phyloP scores from a whole-genome alignment of 2,113 vertebrate genomes.

The Mystacornis crossleyi region DNA sequence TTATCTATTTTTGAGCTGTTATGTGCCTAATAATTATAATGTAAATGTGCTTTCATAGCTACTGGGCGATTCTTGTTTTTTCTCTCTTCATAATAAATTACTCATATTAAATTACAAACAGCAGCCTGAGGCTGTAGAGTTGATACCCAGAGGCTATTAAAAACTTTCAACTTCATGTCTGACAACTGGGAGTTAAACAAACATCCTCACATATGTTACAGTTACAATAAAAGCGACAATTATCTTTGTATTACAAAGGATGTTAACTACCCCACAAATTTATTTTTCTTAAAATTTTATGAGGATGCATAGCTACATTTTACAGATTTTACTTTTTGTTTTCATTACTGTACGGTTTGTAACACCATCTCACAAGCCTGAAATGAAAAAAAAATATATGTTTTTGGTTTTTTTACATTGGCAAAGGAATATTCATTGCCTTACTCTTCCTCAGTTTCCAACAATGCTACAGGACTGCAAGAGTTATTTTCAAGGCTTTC shows the following conservation, averaged over 20 bases:
- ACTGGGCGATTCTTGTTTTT: slow-evolving; percentile 64
- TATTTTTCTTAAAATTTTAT: slow-evolving; percentile 40
- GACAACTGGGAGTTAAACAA: slow-evolving; percentile 52
- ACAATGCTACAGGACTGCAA: not conserved
- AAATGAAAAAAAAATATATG: not conserved
- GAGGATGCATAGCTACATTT: not conserved
- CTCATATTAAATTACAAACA: slow-evolving; percentile 66
- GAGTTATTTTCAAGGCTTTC: not conserved
- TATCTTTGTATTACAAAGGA: slow-evolving; percentile 15
- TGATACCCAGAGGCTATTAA: slow-evolving; percentile 63
- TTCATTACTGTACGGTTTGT: not conserved
- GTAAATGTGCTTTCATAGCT: slow-evolving; percentile 61
- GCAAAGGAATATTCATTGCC: not conserved
- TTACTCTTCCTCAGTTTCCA: not conserved
- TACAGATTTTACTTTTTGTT: not conserved
- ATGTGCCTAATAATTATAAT: slow-evolving; percentile 65
- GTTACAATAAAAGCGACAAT: slow-evolving; percentile 21
- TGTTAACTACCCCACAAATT: not conserved
- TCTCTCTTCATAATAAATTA: slow-evolving; percentile 56
- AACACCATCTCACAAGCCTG: not conserved
- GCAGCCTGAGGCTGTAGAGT: slow-evolving; percentile 44
- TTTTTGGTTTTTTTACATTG: not conserved
- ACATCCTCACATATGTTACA: slow-evolving; percentile 47
- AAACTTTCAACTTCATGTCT: slow-evolving; percentile 50
- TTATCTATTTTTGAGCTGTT: slow-evolving; percentile 58